These are phyloP conservation scores for Ephydatia muelleri DNA, from an alignment of 37 sponge, comb jelly and placozoan genomes.

Conservation along the genomic window DNA sequence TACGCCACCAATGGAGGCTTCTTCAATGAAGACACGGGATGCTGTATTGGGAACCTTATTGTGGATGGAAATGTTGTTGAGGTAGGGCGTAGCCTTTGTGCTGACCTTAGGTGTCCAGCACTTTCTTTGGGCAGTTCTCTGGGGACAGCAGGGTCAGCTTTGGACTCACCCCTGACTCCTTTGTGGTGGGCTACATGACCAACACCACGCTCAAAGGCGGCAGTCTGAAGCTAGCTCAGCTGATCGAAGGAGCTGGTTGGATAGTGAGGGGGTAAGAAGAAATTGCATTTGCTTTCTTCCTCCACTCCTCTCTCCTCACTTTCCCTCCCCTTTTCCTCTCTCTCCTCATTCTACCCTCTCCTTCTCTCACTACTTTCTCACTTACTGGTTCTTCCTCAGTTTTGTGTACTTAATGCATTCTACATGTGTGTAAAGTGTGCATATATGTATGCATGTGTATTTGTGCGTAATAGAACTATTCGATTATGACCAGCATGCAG, in stretches of 20 bases:
- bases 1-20: constrained; percentile 89
- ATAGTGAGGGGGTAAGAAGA: constrained; percentile 63
- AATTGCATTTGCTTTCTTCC: too few relatives aligned
- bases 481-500: not conserved
- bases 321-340: too few relatives aligned
- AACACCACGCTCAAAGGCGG: constrained; percentile 35
- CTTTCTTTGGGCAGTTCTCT: constrained; percentile 18
- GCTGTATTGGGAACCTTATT: constrained; percentile 83
- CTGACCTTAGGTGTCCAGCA: not conserved
- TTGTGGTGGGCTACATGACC: constrained; percentile 63
- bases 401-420: too few relatives aligned
- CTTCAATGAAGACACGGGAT: constrained; percentile 53
- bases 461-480: too few relatives aligned
- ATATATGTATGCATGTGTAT: too few relatives aligned
- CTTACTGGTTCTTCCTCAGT: too few relatives aligned
- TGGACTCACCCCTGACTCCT: constrained; percentile 27
- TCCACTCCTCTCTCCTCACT: too few relatives aligned
- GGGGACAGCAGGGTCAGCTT: constrained; percentile 50
- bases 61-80: constrained; percentile 37
- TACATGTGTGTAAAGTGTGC: too few relatives aligned
- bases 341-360: too few relatives aligned
- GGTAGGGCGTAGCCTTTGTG: constrained; percentile 17
- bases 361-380: too few relatives aligned
- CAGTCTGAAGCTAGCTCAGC: constrained; percentile 9
- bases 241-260: constrained; percentile 77